A percentile compares a stretch with the other conserved stretches of the same genome.
Conservation (phyloP, 2,888 invertebrate genomes). For the Ptilodon capucinus region DNA sequence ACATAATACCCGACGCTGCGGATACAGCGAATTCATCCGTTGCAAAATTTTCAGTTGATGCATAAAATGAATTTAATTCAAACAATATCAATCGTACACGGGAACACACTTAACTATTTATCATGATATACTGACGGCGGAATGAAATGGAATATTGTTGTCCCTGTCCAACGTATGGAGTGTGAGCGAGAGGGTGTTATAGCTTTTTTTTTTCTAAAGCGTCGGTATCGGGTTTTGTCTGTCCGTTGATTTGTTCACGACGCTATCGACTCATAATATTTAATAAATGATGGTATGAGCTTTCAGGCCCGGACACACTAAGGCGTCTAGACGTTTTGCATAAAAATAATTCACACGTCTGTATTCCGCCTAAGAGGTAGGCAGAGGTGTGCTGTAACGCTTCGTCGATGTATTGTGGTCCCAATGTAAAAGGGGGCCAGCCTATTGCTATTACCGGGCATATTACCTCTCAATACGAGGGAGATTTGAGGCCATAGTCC, state of each 20-base stretch:
- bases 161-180: constrained; percentile 41
- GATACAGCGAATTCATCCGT: constrained; percentile 54
- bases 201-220: constrained; percentile 52
- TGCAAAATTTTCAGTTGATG: constrained; percentile 54
- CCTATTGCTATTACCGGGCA: too few relatives aligned
- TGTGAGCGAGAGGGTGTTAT: constrained; percentile 40
- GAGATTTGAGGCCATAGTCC: too few relatives aligned
- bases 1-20: constrained; percentile 37
- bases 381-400: too few relatives aligned
- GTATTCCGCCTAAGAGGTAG: too few relatives aligned
- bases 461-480: too few relatives aligned
- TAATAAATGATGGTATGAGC: constrained; percentile 71
- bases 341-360: too few relatives aligned
- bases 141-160: constrained; percentile 55
- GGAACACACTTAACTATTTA: constrained; percentile 75
- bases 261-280: constrained; percentile 68
- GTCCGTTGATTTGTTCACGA: constrained; percentile 67
- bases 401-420: too few relatives aligned
- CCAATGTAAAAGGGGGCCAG: too few relatives aligned
- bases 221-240: constrained; percentile 60
- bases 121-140: constrained; percentile 68
- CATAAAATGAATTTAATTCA: constrained; percentile 71
- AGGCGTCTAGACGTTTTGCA: too few relatives aligned
- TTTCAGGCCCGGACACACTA: too few relatives aligned
- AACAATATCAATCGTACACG: constrained; percentile 75